Conservation (phyloP, 2,888 invertebrate species). For the Nomada ruficornis region DNA sequence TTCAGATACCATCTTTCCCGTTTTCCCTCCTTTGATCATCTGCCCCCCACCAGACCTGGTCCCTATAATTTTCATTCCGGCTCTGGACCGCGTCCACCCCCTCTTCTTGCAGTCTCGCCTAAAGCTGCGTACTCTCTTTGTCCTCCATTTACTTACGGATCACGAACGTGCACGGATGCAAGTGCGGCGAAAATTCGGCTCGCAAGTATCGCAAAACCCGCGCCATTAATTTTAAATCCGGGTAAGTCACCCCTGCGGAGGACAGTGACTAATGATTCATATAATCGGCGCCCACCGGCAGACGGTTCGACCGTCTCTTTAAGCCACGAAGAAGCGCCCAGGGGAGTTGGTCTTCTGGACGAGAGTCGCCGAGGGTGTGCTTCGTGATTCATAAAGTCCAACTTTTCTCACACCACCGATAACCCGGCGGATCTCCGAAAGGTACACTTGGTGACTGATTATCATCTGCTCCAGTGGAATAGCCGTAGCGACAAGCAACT, state of each 20-base stretch:
- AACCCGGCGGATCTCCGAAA: slow-evolving; percentile 35
- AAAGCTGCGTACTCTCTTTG: background rate
- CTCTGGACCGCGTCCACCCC: background rate
- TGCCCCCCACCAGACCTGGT: background rate
- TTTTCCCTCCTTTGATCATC: slow-evolving; percentile 18
- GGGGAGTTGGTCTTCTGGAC: slow-evolving; percentile 42
- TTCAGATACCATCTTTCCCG: slow-evolving; percentile 39
- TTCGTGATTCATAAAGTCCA: slow-evolving; percentile 71
- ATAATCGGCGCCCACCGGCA: slow-evolving; percentile 62
- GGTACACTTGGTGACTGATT: slow-evolving; percentile 59
- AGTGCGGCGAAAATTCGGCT: slow-evolving; percentile 70
- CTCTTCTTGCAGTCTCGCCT: slow-evolving; percentile 4
- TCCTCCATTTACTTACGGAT: slow-evolving; percentile 8
- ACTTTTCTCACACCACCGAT: slow-evolving; percentile 62
- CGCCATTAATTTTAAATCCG: slow-evolving; percentile 80
- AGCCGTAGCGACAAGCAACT: background rate
- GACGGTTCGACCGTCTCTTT: slow-evolving; percentile 69
- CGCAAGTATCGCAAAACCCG: slow-evolving; percentile 75
- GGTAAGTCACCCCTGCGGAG: slow-evolving; percentile 76
- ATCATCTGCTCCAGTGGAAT: slow-evolving; percentile 37
- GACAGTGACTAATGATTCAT: slow-evolving; percentile 81
- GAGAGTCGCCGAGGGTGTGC: slow-evolving; percentile 61
- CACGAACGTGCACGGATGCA: slow-evolving; percentile 60
- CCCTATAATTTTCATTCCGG: slow-evolving; percentile 13
- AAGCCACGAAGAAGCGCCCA: slow-evolving; percentile 66